Evolutionary conservation across 2,113 vertebrate species (phyloP), one percentile per base, ranked within the genome.

Genomic region (Solea solea): DNA sequence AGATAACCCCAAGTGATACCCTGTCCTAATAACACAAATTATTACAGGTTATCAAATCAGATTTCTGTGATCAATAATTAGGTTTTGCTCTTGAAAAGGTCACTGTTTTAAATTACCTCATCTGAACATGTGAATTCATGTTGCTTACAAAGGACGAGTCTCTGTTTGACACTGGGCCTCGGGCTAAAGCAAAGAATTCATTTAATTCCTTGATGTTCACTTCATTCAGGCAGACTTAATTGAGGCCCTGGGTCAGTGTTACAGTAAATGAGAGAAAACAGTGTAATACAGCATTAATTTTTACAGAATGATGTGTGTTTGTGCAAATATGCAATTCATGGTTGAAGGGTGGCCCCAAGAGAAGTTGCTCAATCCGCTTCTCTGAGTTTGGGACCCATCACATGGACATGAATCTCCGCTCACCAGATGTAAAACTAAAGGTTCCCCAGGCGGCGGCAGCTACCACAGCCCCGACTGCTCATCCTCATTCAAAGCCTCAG

Each of bases 241-340:
- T 86, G 65, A 86, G 78, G 73, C 68, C 58, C 52, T 55, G 39
- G 56, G 74, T 86, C 80, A 11, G 65, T 80, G 56, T 80, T 86
- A 69, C 65, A 79, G 54, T 76, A 78, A 78, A 70, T 78, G 66
- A 75, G 62, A 69, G 51, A 82, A 74, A 78, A 83, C 25, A 65
- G 54, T 40, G 10, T 63, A 74, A 79, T 50, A 45, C 39, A 66
- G 59, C 44, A 79, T 83, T 66, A 4, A 67, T 84, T 82, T 80
- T 50, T 34, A 51, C 27, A 74, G 69, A 62, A 42, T 73, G 72
- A 39, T 72, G 56, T 62, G 52, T 67, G 60, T 74, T 88, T 74
- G 41, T 76, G 75, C 63, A 85, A 83, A 1, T 1, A 90, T 89
- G 73, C 59, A 71, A 66, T 88, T 88, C 10, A 81, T 65, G 56